Conservation (phyloP, 2,113 vertebrate species). For the Motacilla tschutschensis region DNA sequence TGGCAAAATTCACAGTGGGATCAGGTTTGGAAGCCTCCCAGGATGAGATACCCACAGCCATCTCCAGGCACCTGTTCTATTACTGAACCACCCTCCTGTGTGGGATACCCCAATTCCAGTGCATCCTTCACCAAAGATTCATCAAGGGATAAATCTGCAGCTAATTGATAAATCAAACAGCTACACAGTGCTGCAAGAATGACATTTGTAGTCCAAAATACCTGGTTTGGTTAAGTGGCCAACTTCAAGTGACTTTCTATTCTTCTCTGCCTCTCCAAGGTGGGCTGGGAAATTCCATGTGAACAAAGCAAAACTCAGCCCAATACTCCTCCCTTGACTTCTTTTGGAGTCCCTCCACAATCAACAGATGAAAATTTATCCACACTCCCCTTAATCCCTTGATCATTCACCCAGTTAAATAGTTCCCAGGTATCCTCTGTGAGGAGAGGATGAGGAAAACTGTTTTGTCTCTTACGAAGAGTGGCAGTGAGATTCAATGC, state of each 20-base stretch:
- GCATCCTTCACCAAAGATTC: background rate
- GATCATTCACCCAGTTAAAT: background rate
- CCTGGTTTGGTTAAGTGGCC: background rate
- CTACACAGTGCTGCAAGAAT: background rate
- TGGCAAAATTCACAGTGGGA: background rate
- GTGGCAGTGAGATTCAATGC: background rate
- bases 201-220: background rate
- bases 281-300: fast-evolving
- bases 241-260: background rate
- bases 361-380: background rate
- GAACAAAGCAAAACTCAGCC: background rate
- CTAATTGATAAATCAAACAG: background rate
- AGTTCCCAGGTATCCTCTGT: background rate
- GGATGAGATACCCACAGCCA: background rate
- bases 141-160: background rate
- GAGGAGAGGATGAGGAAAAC: background rate
- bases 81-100: background rate
- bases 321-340: background rate
- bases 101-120: background rate
- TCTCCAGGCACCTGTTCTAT: background rate
- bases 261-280: background rate
- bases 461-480: background rate
- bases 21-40: background rate
- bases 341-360: background rate
- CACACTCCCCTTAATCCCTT: background rate